phyloP scores from a whole-genome alignment of 53 echinoderm and acorn worm species.

The Antedon mediterranea region DNA sequence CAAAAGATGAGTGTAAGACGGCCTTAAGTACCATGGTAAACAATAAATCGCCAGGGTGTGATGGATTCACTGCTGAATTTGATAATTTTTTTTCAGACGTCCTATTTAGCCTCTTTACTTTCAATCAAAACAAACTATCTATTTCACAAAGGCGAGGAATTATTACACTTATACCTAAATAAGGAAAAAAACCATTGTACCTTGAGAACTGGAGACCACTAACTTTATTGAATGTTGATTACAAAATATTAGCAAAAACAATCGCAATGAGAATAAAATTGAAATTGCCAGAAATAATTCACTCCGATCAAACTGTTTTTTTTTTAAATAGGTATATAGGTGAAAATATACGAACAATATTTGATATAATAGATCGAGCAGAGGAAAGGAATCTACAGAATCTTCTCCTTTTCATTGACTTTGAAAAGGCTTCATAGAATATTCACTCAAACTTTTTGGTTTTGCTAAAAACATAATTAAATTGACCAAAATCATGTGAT shows the following conservation, averaged over 20 bases:
- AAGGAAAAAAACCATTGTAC: too few species aligned
- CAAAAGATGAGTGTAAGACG: too few species aligned
- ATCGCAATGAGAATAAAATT: too few species aligned
- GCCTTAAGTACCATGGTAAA: too few species aligned
- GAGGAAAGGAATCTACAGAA: neutral
- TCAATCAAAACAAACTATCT: too few species aligned
- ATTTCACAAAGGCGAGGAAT: too few species aligned
- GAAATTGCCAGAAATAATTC: neutral
- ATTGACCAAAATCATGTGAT: too few species aligned
- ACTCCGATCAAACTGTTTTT: neutral
- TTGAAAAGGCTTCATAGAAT: neutral
- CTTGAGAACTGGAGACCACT: neutral
- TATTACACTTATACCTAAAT: too few species aligned
- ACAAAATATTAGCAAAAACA: neutral
- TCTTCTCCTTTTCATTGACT: neutral
- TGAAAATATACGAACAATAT: neutral
- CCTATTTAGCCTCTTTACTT: too few species aligned
- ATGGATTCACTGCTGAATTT: too few species aligned
- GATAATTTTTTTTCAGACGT: too few species aligned
- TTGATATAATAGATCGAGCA: neutral
- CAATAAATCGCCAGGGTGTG: too few species aligned
- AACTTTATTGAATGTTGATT: neutral
- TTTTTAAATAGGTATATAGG: neutral
- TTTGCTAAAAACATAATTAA: neutral
- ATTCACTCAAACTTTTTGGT: neutral